Percentiles rank a stretch among this genome's conserved stretches.
phyloP scores from a whole-genome alignment of 2,113 vertebrate species.

The Thinocorus orbignyianus region DNA sequence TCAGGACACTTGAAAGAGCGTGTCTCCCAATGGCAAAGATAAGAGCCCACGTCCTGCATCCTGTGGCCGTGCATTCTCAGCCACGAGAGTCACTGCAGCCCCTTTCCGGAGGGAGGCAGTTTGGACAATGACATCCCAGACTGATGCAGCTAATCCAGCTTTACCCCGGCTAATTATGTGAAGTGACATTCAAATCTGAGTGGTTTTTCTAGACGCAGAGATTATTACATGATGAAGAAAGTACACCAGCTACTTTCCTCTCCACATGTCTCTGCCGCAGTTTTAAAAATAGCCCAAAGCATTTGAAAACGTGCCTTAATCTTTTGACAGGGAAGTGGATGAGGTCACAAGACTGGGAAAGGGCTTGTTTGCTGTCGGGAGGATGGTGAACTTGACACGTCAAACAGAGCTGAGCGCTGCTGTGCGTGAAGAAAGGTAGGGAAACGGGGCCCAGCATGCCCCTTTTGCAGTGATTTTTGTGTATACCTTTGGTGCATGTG shows the following conservation, averaged over 20 bases:
- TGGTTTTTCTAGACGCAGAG: slow-evolving; percentile 56
- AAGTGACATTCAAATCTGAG: slow-evolving; percentile 15
- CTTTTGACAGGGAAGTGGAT: slow-evolving; percentile 35
- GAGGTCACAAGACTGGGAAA: slow-evolving; percentile 33
- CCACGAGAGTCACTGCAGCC: slow-evolving; percentile 22
- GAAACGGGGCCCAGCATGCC: not conserved
- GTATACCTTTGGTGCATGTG: not conserved
- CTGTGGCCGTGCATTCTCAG: not conserved
- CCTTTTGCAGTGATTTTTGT: not conserved
- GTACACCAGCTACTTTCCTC: not conserved
- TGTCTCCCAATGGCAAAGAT: not conserved
- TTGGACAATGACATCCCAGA: not conserved
- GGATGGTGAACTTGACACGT: not conserved
- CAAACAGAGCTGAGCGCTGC: not conserved
- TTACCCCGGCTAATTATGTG: slow-evolving; percentile 16
- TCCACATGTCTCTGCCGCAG: not conserved
- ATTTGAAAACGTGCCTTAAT: slow-evolving; percentile 58
- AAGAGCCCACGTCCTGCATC: not conserved
- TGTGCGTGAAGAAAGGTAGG: not conserved
- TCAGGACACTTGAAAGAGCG: not conserved
- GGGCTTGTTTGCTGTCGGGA: not conserved
- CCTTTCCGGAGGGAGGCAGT: slow-evolving; percentile 25
- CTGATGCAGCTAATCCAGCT: not conserved
- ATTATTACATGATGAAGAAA: slow-evolving; percentile 53
- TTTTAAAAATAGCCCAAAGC: slow-evolving; percentile 56